These are phyloP conservation scores for Ptychobarbus kaznakovi DNA, from an alignment of 2,797 vertebrate genomes.

Conservation along the genomic window DNA sequence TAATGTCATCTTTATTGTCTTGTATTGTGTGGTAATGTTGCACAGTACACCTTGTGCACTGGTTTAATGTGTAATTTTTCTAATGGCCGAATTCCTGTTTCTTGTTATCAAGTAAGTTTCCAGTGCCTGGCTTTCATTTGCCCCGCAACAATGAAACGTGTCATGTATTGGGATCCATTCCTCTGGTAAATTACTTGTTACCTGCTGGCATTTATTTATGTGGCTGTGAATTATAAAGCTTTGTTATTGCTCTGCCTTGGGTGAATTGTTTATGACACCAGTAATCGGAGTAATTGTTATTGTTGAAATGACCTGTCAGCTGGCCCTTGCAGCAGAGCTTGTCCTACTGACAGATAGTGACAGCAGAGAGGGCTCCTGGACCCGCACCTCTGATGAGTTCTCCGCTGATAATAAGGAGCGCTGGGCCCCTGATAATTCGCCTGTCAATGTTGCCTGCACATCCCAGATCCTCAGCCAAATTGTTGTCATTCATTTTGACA, in stretches of 20 bases:
- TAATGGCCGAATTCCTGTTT: conserved; percentile 44
- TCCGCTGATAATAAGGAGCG: conserved; percentile 96
- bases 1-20: not conserved
- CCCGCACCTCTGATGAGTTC: conserved; percentile 93
- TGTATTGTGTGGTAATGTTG: not conserved
- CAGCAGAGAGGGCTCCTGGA: conserved; percentile 85
- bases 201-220: conserved; percentile 95
- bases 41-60: not conserved
- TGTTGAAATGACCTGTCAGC: conserved; percentile 99
- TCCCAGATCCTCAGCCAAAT: conserved; percentile 91
- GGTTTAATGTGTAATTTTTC: conserved; percentile 11
- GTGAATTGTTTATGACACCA: conserved; percentile 99
- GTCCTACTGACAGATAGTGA: conserved; percentile 98
- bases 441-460: conserved; percentile 96
- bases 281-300: conserved; percentile 99
- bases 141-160: conserved; percentile 80
- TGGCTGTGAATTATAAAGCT: conserved; percentile 94
- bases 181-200: conserved; percentile 89
- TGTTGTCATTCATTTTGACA: conserved; percentile 94
- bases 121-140: conserved; percentile 32
- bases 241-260: conserved; percentile 92
- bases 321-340: conserved; percentile 89
- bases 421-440: conserved; percentile 98
- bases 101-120: conserved; percentile 29
- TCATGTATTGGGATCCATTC: conserved; percentile 68